Evolutionary conservation across 2,888 invertebrate species (phyloP).

Genomic region (Mythimna loreyi): DNA sequence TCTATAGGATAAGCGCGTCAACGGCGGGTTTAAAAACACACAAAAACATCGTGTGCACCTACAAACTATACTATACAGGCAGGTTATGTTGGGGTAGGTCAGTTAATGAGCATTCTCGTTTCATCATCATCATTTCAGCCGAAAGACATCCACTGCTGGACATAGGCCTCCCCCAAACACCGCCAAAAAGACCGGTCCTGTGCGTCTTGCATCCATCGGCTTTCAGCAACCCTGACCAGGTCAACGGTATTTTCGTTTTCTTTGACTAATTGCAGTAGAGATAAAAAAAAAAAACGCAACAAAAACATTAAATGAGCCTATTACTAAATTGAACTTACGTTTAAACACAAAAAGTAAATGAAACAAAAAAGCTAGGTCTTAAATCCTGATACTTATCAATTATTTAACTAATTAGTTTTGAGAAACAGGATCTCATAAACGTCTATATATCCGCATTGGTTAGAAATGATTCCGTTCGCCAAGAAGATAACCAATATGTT

Average conservation of each 20-base stretch:
- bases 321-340: conserved; percentile 1
- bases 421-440: conserved; percentile 2
- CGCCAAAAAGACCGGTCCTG: too few species aligned
- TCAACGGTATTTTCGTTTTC: too few species aligned
- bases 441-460: background rate
- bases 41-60: too few species aligned
- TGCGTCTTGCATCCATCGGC: too few species aligned
- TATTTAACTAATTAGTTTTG: conserved; percentile 5
- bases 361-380: conserved; percentile 22
- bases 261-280: background rate
- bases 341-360: conserved; percentile 12
- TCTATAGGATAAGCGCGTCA: too few species aligned
- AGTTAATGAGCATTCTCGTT: background rate
- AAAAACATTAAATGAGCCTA: conserved; percentile 2
- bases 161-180: too few species aligned
- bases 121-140: too few species aligned
- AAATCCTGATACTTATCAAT: conserved; percentile 22
- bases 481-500: background rate
- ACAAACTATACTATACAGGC: background rate
- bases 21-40: too few species aligned
- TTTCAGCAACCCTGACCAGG: too few species aligned
- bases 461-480: conserved; percentile 1
- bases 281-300: background rate
- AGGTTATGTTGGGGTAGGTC: conserved; percentile 7
- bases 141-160: too few species aligned